Conservation (phyloP, 2,888 invertebrate species). For the Apamea sordens region DNA sequence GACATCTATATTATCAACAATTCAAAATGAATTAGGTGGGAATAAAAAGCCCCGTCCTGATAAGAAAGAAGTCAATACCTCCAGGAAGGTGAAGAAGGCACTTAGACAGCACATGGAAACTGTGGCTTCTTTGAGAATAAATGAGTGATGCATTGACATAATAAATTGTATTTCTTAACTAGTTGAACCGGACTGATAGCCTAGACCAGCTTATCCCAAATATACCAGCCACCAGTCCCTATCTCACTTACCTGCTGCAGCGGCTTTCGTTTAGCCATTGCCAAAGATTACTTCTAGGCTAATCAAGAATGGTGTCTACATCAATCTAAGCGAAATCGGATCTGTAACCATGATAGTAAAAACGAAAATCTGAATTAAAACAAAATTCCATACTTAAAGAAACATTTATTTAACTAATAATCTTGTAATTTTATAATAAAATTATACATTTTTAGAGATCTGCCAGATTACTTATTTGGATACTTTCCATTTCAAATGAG, state of each 20-base stretch:
- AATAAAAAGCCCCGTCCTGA: conserved; percentile 67
- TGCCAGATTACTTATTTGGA: conserved; percentile 12
- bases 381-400: conserved; percentile 29
- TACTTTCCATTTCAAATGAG: conserved; percentile 3
- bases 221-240: not conserved
- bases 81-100: conserved; percentile 89
- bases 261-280: not conserved
- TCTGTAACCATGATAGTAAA: not conserved
- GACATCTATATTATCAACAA: conserved; percentile 88
- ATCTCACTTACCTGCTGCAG: not conserved
- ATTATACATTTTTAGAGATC: conserved; percentile 38
- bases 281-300: not conserved
- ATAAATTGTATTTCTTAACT: not conserved
- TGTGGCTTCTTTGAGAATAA: conserved; percentile 78
- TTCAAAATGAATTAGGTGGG: conserved; percentile 83
- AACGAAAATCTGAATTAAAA: conserved; percentile 14
- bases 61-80: conserved; percentile 75
- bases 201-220: not conserved
- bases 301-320: not conserved
- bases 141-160: conserved; percentile 32
- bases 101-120: conserved; percentile 87
- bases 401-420: conserved; percentile 55
- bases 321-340: not conserved
- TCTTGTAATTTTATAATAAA: conserved; percentile 36
- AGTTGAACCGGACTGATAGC: not conserved